Percentiles rank a stretch among this genome's conserved stretches.
These are phyloP conservation scores for Phaedon cochleariae DNA, from an alignment of 2,888 invertebrate species.

Conservation along the genomic window DNA sequence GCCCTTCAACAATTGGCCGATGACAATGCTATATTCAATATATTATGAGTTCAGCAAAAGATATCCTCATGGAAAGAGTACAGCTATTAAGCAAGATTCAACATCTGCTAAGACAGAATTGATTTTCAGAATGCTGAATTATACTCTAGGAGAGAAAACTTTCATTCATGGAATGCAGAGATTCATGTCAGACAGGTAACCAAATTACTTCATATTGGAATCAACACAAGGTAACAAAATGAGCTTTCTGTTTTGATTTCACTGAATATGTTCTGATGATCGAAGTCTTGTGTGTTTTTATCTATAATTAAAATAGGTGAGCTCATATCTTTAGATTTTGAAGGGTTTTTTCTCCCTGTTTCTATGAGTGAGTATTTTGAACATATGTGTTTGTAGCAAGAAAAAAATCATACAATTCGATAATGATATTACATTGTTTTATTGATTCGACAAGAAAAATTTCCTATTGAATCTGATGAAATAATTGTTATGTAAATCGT, in stretches of 20 bases:
- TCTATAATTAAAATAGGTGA: too few relatives aligned
- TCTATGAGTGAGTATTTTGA: too few relatives aligned
- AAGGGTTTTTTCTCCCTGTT: background rate
- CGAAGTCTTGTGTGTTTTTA: too few relatives aligned
- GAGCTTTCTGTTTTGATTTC: too few relatives aligned
- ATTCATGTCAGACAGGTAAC: constrained; percentile 72
- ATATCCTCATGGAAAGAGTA: constrained; percentile 79
- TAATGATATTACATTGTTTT: too few relatives aligned
- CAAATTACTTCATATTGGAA: background rate
- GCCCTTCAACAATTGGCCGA: constrained; percentile 82
- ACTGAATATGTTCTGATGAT: too few relatives aligned
- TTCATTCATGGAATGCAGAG: constrained; percentile 78
- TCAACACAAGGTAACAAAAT: too few relatives aligned
- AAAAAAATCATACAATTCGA: too few relatives aligned
- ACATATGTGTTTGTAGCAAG: too few relatives aligned
- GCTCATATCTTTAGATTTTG: background rate
- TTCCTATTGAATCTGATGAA: too few relatives aligned
- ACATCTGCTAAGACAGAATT: constrained; percentile 79
- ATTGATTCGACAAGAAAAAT: too few relatives aligned
- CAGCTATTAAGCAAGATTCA: constrained; percentile 78
- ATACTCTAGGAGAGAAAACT: constrained; percentile 79
- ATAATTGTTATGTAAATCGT: too few relatives aligned
- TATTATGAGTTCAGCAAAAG: constrained; percentile 84
- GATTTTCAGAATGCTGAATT: constrained; percentile 89
- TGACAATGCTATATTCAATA: constrained; percentile 78